phyloP scores from a whole-genome alignment of 1,140 invertebrate species.

The Drosophila cardini region DNA sequence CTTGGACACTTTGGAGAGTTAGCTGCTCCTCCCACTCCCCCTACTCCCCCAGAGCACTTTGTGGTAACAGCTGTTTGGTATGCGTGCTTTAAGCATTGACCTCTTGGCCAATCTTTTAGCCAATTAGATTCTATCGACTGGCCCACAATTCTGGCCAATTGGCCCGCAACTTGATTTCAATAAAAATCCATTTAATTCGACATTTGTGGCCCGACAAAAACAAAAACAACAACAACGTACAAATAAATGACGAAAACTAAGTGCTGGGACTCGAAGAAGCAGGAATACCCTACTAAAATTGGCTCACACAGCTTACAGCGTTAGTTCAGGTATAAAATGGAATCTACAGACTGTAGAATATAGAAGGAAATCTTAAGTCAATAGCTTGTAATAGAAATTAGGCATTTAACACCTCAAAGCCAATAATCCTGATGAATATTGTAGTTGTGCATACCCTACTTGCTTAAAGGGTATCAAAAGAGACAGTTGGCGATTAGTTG shows the following conservation, averaged over 20 bases:
- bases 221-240: constrained; percentile 30
- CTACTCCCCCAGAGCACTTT: background rate
- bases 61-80: constrained; percentile 1
- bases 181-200: constrained; percentile 83
- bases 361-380: too few relatives aligned
- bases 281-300: background rate
- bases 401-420: too few relatives aligned
- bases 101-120: constrained; percentile 51
- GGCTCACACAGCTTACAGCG: too few relatives aligned
- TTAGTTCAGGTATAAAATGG: too few relatives aligned
- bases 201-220: constrained; percentile 72
- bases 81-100: constrained; percentile 22
- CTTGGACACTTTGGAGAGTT: background rate
- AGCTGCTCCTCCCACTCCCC: background rate
- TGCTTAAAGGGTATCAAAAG: constrained; percentile 16
- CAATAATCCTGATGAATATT: background rate
- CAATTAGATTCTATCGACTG: constrained; percentile 75
- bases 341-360: too few relatives aligned
- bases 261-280: too few relatives aligned
- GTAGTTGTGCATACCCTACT: background rate
- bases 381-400: too few relatives aligned
- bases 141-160: constrained; percentile 43
- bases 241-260: constrained; percentile 5
- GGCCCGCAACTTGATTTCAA: constrained; percentile 70
- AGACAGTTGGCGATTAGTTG: constrained; percentile 77